These are phyloP conservation scores for Drosophila merina DNA, from an alignment of 2,888 invertebrate genomes.

Conservation along the genomic window DNA sequence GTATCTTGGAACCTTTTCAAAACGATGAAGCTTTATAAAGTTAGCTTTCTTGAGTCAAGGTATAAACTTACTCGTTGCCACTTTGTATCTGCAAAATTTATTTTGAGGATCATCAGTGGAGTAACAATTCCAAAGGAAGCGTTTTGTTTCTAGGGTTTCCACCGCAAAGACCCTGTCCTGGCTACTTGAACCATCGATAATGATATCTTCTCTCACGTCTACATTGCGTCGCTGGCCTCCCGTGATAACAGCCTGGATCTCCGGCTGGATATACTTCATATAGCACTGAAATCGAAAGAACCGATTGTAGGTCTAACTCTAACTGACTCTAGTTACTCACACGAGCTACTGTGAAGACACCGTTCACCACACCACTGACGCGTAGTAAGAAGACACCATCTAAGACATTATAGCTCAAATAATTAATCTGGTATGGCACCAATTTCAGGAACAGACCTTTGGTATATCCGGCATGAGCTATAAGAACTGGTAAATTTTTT, in stretches of 20 bases:
- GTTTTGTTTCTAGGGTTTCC: background rate
- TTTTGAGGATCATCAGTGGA: constrained; percentile 17
- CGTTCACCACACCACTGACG: constrained; percentile 5
- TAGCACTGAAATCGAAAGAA: constrained; percentile 31
- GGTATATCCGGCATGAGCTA: background rate
- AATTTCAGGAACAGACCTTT: constrained; percentile 14
- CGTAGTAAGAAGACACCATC: constrained; percentile 1
- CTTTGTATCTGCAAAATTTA: constrained; percentile 3
- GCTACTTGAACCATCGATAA: constrained; percentile 12
- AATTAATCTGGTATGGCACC: background rate
- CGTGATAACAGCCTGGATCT: constrained; percentile 12
- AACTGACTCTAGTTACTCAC: constrained; percentile 29
- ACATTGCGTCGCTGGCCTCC: constrained; percentile 24
- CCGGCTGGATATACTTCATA: constrained; percentile 2
- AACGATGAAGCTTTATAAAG: too few species aligned
- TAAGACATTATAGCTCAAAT: background rate
- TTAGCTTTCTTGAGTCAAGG: too few species aligned
- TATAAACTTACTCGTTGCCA: constrained; percentile 31
- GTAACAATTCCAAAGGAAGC: constrained; percentile 24
- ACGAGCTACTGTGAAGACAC: constrained; percentile 22
- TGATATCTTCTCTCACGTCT: background rate
- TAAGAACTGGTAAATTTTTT: constrained; percentile 7
- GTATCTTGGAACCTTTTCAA: background rate
- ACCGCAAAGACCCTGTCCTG: background rate
- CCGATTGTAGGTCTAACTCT: constrained; percentile 3